Evolutionary conservation across 2,888 invertebrate species (phyloP).

Genomic region (Lottia scabra): DNA sequence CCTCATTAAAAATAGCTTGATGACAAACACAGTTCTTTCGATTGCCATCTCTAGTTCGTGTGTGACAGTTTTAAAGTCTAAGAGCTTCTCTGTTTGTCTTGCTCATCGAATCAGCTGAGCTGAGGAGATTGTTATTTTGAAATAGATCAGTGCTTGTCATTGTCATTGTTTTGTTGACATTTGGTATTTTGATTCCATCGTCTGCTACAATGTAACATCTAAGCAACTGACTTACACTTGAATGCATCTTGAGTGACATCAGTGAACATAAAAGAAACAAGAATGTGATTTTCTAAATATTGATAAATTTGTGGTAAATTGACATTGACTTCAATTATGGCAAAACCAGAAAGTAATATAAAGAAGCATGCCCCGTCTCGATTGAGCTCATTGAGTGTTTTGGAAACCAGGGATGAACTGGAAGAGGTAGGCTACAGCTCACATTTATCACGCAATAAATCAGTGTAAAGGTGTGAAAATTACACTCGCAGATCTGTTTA

Average conservation of each 20-base stretch:
- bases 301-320: not conserved
- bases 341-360: not conserved
- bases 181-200: not conserved
- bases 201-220: not conserved
- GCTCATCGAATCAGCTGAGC: too few species aligned
- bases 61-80: too few species aligned
- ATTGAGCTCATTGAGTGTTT: conserved; percentile 47
- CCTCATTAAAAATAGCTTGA: too few species aligned
- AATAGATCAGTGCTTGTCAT: too few species aligned
- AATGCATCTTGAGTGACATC: not conserved
- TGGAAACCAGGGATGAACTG: conserved; percentile 59
- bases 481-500: too few species aligned
- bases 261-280: not conserved
- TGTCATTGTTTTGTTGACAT: not conserved
- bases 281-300: not conserved
- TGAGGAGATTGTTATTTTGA: too few species aligned
- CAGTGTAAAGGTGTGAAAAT: too few species aligned
- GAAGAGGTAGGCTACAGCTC: conserved; percentile 33
- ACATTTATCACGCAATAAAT: too few species aligned
- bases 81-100: too few species aligned
- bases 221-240: too few species aligned
- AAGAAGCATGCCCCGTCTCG: conserved; percentile 36
- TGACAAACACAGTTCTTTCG: too few species aligned
- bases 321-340: not conserved
- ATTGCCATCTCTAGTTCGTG: too few species aligned